Percentiles rank a stretch among this genome's conserved stretches.
These are phyloP conservation scores for Neopelma chrysocephalum DNA, from an alignment of 2,797 vertebrate species.

Conservation along the genomic window DNA sequence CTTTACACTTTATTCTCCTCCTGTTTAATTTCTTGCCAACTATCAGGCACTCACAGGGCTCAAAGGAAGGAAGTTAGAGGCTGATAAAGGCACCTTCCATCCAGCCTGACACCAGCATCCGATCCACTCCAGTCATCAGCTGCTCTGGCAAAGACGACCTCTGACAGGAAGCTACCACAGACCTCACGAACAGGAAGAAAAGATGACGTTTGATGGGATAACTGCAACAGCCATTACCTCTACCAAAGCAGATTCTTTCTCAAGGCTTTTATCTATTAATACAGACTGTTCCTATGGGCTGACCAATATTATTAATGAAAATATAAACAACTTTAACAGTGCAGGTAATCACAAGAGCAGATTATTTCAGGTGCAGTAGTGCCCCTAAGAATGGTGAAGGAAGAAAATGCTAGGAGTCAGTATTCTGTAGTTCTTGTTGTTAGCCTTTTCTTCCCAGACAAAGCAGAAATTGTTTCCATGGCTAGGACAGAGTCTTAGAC, in stretches of 20 bases:
- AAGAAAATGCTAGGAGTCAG: neutral
- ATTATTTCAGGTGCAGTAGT: neutral
- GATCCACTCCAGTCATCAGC: neutral
- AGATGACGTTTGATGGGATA: neutral
- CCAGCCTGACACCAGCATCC: neutral
- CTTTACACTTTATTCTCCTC: neutral
- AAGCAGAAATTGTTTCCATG: neutral
- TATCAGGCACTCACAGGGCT: neutral
- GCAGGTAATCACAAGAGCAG: neutral
- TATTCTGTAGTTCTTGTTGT: neutral
- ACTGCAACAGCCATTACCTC: neutral
- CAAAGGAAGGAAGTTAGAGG: neutral
- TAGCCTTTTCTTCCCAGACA: neutral
- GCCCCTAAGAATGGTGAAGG: neutral
- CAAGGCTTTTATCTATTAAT: neutral
- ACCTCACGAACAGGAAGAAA: neutral
- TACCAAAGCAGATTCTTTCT: neutral
- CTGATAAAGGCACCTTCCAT: neutral
- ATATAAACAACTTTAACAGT: neutral
- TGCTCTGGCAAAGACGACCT: neutral
- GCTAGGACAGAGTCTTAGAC: neutral
- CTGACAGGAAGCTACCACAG: neutral
- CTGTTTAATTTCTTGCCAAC: slow-evolving; percentile 11
- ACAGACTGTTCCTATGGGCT: neutral
- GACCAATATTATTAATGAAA: neutral